Evolutionary conservation across 2,797 vertebrate species (phyloP).

Genomic region (Centroberyx gerrardi): DNA sequence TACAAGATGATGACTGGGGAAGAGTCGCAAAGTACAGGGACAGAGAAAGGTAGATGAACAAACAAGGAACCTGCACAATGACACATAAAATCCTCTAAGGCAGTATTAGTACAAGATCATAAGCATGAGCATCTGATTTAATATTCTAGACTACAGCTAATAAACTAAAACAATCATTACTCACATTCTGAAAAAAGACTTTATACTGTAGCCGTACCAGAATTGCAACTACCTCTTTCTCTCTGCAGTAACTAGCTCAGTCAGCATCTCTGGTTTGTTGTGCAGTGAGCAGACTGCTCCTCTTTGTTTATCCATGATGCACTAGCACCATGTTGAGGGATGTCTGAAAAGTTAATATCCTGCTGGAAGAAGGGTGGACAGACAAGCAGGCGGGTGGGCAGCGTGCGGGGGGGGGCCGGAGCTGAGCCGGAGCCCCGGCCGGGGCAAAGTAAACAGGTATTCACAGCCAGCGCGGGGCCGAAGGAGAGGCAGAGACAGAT

Average conservation of each 20-base stretch:
- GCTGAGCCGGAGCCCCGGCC: constrained; percentile 67
- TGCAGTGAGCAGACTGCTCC: constrained; percentile 41
- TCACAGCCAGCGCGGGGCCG: constrained; percentile 67
- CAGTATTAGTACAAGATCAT: constrained; percentile 16
- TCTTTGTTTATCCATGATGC: constrained; percentile 65
- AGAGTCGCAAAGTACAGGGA: constrained; percentile 52
- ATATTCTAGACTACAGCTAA: not conserved
- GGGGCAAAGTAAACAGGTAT: constrained; percentile 76
- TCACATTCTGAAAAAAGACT: not conserved
- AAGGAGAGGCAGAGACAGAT: constrained; percentile 78
- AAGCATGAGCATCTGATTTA: constrained; percentile 32
- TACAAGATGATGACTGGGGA: constrained; percentile 57
- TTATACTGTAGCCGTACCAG: constrained; percentile 13
- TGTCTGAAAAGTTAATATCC: constrained; percentile 74
- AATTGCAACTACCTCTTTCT: constrained; percentile 30
- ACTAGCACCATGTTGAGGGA: constrained; percentile 50
- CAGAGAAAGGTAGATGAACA: constrained; percentile 45
- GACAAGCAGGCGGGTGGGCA: constrained; percentile 52
- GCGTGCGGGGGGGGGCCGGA: constrained; percentile 35
- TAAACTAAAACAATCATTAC: constrained; percentile 16
- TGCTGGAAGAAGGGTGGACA: constrained; percentile 51
- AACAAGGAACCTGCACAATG: constrained; percentile 32
- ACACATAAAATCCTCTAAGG: constrained; percentile 29
- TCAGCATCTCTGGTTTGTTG: constrained; percentile 48
- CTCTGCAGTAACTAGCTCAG: constrained; percentile 33